phyloP scores from a whole-genome alignment of 2,797 vertebrate species.

The Craterocephalus amniculus region DNA sequence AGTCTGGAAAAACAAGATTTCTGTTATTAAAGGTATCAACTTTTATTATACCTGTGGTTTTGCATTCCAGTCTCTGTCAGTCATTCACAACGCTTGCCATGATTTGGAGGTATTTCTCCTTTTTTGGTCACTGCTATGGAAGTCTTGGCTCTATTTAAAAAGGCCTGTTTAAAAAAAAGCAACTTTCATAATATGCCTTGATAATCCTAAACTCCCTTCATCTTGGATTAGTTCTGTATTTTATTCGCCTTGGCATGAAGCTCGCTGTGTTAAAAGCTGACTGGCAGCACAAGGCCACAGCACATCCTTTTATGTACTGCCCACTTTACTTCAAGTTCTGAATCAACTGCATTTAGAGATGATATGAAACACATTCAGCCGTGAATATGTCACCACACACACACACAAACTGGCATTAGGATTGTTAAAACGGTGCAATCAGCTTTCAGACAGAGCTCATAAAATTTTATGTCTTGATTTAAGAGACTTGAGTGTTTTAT shows the following conservation, averaged over 20 bases:
- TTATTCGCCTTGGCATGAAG: slow-evolving; percentile 63
- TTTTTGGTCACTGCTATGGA: slow-evolving; percentile 58
- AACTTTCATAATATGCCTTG: slow-evolving; percentile 49
- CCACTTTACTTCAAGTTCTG: slow-evolving; percentile 35
- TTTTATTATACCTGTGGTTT: slow-evolving; percentile 72
- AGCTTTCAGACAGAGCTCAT: slow-evolving; percentile 28
- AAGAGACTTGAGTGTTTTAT: not conserved
- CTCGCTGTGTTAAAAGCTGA: slow-evolving; percentile 43
- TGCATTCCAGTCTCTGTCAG: slow-evolving; percentile 50
- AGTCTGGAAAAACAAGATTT: slow-evolving; percentile 69
- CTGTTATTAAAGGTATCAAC: slow-evolving; percentile 77
- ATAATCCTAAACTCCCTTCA: slow-evolving; percentile 67
- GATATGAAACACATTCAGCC: slow-evolving; percentile 61
- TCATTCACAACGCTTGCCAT: slow-evolving; percentile 23
- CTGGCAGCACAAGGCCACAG: slow-evolving; percentile 39
- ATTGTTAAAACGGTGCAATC: slow-evolving; percentile 50
- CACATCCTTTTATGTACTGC: slow-evolving; percentile 60
- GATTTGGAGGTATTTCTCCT: slow-evolving; percentile 42
- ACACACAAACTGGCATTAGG: not conserved
- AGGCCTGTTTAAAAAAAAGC: slow-evolving; percentile 26
- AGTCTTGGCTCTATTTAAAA: slow-evolving; percentile 37
- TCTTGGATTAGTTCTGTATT: slow-evolving; percentile 55
- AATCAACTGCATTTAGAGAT: slow-evolving; percentile 41
- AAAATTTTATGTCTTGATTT: not conserved
- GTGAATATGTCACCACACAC: slow-evolving; percentile 36